These are phyloP conservation scores for Dipodomys ordii DNA, from an alignment of 2,113 vertebrate species.

Conservation along the genomic window DNA sequence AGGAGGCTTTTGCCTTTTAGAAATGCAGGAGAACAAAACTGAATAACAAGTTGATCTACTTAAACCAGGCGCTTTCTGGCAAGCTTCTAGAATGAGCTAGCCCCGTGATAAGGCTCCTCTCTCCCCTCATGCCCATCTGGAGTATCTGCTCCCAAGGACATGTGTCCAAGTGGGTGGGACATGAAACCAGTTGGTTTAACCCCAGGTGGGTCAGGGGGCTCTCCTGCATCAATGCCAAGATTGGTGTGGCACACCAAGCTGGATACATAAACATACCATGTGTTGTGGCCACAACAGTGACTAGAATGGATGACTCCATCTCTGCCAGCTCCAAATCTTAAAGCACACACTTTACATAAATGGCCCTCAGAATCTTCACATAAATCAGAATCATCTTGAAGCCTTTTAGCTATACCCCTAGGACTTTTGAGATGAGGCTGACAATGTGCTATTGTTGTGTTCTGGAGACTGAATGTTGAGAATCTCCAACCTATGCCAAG, in stretches of 20 bases:
- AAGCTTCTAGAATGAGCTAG: background rate
- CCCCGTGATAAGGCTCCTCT: background rate
- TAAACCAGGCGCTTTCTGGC: background rate
- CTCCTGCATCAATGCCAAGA: background rate
- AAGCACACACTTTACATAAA: background rate
- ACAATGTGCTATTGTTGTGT: background rate
- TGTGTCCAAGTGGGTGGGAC: background rate
- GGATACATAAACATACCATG: background rate
- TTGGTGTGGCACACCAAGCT: background rate
- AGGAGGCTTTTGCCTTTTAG: background rate
- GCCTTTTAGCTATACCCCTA: background rate
- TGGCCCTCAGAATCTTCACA: background rate
- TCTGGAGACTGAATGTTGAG: background rate
- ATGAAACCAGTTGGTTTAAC: background rate
- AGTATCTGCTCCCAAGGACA: background rate
- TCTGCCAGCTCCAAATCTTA: background rate
- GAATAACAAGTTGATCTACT: background rate
- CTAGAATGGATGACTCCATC: background rate
- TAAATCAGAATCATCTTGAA: background rate
- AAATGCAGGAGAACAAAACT: background rate
- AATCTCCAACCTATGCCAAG: background rate
- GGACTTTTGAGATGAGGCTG: background rate
- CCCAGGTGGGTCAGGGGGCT: background rate
- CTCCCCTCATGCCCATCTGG: background rate
- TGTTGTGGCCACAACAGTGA: constrained; percentile 1